Percentiles rank a stretch among this genome's conserved stretches.
Evolutionary conservation across 64 coral and sea anemone species (phyloP).

Genomic region (Actinia equina): DNA sequence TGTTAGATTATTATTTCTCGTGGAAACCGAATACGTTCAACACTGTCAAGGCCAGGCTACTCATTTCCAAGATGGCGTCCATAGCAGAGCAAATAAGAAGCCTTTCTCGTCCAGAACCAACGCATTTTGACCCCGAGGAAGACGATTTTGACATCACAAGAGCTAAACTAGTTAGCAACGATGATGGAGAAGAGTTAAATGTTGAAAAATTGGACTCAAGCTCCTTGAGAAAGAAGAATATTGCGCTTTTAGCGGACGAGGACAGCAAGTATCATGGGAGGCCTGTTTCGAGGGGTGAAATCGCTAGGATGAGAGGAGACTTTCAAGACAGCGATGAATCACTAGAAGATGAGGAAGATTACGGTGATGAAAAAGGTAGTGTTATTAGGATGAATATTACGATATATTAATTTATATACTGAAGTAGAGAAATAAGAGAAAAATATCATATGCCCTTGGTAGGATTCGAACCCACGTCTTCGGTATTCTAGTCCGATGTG

Average conservation of each 20-base stretch:
- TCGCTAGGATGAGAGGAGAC: slow-evolving; percentile 36
- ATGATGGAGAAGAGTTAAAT: not conserved
- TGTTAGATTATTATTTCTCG: not conserved
- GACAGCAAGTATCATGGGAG: slow-evolving; percentile 68
- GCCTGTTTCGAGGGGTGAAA: slow-evolving; percentile 47
- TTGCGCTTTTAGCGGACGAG: slow-evolving; percentile 46
- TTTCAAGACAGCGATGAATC: slow-evolving; percentile 19
- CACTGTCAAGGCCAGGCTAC: slow-evolving; percentile 29
- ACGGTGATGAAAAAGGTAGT: not conserved
- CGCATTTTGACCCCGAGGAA: slow-evolving; percentile 74
- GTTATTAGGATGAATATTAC: not conserved
- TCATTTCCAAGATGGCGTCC: slow-evolving; percentile 82
- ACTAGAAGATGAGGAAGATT: not conserved
- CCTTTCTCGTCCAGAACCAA: slow-evolving; percentile 73
- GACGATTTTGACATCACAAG: slow-evolving; percentile 79
- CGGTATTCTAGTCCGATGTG: no score
- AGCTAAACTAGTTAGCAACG: slow-evolving; percentile 39
- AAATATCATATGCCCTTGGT: no score
- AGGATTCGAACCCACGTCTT: no score
- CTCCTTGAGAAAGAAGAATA: slow-evolving; percentile 50
- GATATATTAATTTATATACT: no score
- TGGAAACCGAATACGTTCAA: slow-evolving; percentile 2
- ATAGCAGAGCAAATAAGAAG: slow-evolving; percentile 59
- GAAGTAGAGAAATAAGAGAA: no score
- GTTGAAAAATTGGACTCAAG: not conserved